Conservation (phyloP, 2,113 vertebrate genomes). For the Piprites chloris region DNA sequence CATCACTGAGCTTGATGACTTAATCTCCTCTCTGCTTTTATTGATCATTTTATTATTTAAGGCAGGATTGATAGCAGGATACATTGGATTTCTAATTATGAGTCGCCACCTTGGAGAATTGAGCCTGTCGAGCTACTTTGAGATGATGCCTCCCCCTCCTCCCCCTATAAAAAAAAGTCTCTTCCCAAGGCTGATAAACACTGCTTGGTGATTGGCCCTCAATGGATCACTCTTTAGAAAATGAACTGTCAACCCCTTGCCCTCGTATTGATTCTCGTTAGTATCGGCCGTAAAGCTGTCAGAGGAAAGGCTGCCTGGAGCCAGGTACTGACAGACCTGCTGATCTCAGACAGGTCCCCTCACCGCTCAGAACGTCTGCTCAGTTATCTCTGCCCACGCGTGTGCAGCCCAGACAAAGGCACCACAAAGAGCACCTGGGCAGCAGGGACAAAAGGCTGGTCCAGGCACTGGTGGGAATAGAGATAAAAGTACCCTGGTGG, state of each 20-base stretch:
- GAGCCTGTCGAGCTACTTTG: slow-evolving; percentile 63
- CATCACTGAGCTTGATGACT: slow-evolving; percentile 67
- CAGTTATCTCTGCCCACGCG: neutral
- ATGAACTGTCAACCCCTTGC: slow-evolving; percentile 82
- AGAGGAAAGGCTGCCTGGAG: slow-evolving; percentile 67
- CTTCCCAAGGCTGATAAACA: slow-evolving; percentile 79
- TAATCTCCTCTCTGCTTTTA: slow-evolving; percentile 70
- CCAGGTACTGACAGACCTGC: slow-evolving; percentile 70
- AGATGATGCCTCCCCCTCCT: slow-evolving; percentile 65
- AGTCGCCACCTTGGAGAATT: slow-evolving; percentile 72
- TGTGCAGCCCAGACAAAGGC: neutral
- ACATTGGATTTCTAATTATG: slow-evolving; percentile 79
- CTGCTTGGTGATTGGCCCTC: slow-evolving; percentile 75
- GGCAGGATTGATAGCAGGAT: slow-evolving; percentile 72
- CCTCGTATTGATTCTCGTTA: slow-evolving; percentile 82
- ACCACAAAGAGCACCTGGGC: neutral
- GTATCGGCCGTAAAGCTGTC: slow-evolving; percentile 80
- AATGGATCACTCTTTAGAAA: slow-evolving; percentile 84
- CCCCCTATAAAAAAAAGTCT: slow-evolving; percentile 59
- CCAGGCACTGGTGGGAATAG: neutral
- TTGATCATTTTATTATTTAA: slow-evolving; percentile 78
- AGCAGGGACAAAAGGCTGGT: neutral
- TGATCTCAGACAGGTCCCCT: slow-evolving; percentile 31
- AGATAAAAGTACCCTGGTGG: neutral
- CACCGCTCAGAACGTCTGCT: neutral